phyloP scores from a whole-genome alignment of 2,113 vertebrate species.

The Eretmodus cyanostictus region DNA sequence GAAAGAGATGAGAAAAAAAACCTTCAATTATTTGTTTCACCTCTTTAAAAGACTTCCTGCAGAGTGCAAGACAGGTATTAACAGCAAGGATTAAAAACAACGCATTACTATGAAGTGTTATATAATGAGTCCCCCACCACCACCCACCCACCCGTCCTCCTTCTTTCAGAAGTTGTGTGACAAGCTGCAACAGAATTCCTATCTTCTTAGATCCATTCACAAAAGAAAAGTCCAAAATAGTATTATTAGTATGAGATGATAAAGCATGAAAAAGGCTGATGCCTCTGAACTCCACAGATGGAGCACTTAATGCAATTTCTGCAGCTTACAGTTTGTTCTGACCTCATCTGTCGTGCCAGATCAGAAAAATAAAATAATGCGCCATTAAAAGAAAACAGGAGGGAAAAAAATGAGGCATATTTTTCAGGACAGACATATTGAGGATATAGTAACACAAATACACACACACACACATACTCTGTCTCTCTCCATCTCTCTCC shows the following conservation, averaged over 20 bases:
- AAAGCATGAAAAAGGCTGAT: conserved; percentile 33
- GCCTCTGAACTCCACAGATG: conserved; percentile 57
- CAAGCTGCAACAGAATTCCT: not conserved
- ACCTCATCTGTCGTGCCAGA: conserved; percentile 58
- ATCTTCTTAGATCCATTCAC: conserved; percentile 2
- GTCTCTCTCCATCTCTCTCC: not conserved
- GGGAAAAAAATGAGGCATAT: not conserved
- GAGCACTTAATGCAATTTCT: conserved; percentile 68
- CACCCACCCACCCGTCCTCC: not conserved
- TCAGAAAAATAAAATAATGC: conserved; percentile 61
- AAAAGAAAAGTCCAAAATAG: conserved; percentile 14
- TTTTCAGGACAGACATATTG: conserved; percentile 48
- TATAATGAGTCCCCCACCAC: not conserved
- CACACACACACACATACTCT: not conserved
- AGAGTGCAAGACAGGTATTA: not conserved
- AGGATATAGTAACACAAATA: conserved; percentile 5
- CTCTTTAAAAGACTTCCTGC: not conserved
- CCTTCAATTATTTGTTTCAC: not conserved
- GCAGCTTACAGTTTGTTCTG: conserved; percentile 67
- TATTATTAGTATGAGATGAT: conserved; percentile 26
- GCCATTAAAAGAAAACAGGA: conserved; percentile 32
- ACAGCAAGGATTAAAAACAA: not conserved
- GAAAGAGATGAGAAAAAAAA: not conserved
- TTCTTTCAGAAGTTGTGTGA: not conserved
- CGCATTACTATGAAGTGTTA: not conserved